Conservation (phyloP, 2,113 vertebrate genomes). For the Apistogramma diplotaenia region DNA sequence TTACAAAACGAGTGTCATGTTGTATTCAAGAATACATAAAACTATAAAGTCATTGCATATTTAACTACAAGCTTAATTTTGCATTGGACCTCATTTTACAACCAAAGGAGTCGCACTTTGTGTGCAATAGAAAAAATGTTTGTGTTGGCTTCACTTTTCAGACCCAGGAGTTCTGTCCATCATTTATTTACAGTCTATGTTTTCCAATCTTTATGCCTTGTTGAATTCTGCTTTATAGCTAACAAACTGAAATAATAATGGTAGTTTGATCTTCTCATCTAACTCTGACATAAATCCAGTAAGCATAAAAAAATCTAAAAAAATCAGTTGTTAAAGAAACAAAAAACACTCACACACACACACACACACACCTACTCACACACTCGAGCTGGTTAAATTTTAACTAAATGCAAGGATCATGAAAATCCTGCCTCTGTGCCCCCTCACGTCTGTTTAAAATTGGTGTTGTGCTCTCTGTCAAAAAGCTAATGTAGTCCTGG, state of each 20-base stretch:
- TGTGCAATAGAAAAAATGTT: fast-evolving
- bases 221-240: not conserved
- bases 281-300: not conserved
- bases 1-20: not conserved
- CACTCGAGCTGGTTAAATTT: not conserved
- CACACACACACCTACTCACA: not conserved
- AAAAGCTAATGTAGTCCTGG: not conserved
- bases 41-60: not conserved
- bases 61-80: not conserved
- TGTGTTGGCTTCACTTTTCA: not conserved
- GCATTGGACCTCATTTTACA: too few species aligned
- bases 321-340: not conserved
- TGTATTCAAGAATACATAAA: not conserved
- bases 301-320: not conserved
- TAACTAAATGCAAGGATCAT: not conserved
- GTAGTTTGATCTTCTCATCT: not conserved
- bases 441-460: conserved; percentile 1
- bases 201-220: not conserved
- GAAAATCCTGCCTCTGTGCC: not conserved
- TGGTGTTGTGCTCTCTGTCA: not conserved
- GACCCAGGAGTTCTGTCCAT: fast-evolving
- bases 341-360: not conserved
- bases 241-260: not conserved
- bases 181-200: not conserved
- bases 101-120: not conserved